Base-by-base conservation (phyloP, 2,888 invertebrate species). In the Troilus luridus region DNA sequence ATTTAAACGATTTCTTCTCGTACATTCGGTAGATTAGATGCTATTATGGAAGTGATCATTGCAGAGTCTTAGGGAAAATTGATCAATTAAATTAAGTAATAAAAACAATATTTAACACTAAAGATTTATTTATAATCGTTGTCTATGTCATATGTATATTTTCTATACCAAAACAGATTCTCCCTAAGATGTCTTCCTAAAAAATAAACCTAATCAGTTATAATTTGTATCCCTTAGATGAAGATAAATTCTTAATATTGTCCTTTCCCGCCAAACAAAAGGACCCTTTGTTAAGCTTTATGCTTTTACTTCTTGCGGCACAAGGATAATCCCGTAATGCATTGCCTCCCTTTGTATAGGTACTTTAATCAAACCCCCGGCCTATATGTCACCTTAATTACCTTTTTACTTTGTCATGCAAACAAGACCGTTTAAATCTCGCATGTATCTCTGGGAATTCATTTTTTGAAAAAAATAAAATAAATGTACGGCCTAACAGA, bases 401-500 rank as follows among this genome's bases (percentile, higher is more conserved):
- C 72, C 27, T 77, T 77, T 77, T 77, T 77, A 77, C 72, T 77
- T 77, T 77, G 72, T 77, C 41, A 77, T 77, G 72, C 72, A 77
- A 77, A 77, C 72, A 77, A 77, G 41, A 67, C 72, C 72, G 72
- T 41, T 77, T 77, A 77, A 77, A 41, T 77, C 8, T 19, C 72
- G 9, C 72, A 77, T 19, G 72, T 77, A 41, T 17, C 27, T 8
- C 41, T 17, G 72, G 8, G 41, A 77, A 41, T 77, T 77, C 41
- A 41, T 41, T 77, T 27, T 17, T 27, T 27, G 1, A 67, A 27
- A 77, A 24, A 27, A 27, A 27, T n/a, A 59, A 59, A 5, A 59
- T 12, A 12, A 5, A 59, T 59, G 59, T 59, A 10, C 7, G 10
- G 59, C 14, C 5, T 59, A 8, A 59, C 10, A 14, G 14, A 12